phyloP scores from a whole-genome alignment of 1,140 invertebrate species.

The Drosophila pallidifrons region DNA sequence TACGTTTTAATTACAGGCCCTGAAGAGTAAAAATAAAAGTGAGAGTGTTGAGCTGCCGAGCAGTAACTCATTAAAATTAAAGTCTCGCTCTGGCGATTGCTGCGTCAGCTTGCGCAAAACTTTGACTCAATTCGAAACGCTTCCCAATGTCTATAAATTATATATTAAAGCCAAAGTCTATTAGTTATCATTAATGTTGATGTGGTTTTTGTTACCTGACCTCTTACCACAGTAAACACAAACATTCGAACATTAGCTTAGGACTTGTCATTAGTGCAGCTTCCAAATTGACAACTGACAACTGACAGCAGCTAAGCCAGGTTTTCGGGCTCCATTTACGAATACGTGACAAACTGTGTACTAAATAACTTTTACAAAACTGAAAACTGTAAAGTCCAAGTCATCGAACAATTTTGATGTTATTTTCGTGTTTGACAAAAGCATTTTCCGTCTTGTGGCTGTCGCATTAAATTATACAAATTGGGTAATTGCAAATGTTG shows the following conservation, averaged over 20 bases:
- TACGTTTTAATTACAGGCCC: constrained; percentile 41
- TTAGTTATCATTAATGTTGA: constrained; percentile 39
- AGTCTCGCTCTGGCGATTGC: constrained; percentile 50
- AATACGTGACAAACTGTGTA: constrained; percentile 71
- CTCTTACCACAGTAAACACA: constrained; percentile 19
- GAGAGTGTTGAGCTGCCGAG: constrained; percentile 59
- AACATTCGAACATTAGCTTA: neutral
- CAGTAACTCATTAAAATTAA: constrained; percentile 58
- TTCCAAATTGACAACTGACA: constrained; percentile 23
- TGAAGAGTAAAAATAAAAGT: constrained; percentile 40
- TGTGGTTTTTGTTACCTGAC: constrained; percentile 8
- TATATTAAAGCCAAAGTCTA: constrained; percentile 43
- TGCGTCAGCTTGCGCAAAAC: constrained; percentile 36
- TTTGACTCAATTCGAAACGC: constrained; percentile 56
- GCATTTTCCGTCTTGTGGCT: constrained; percentile 35
- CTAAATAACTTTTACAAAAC: constrained; percentile 60
- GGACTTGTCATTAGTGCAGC: constrained; percentile 49
- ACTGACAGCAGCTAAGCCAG: constrained; percentile 1
- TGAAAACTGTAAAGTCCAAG: constrained; percentile 48
- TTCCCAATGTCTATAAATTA: constrained; percentile 61
- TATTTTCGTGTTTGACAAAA: constrained; percentile 42
- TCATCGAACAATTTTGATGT: constrained; percentile 54
- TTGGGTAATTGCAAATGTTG: constrained; percentile 53
- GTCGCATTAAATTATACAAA: constrained; percentile 65
- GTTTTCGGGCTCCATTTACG: constrained; percentile 56